Percentiles rank a stretch among this genome's conserved stretches.
Evolutionary conservation across 2,113 vertebrate species (phyloP).

Genomic region (Phycodurus eques): DNA sequence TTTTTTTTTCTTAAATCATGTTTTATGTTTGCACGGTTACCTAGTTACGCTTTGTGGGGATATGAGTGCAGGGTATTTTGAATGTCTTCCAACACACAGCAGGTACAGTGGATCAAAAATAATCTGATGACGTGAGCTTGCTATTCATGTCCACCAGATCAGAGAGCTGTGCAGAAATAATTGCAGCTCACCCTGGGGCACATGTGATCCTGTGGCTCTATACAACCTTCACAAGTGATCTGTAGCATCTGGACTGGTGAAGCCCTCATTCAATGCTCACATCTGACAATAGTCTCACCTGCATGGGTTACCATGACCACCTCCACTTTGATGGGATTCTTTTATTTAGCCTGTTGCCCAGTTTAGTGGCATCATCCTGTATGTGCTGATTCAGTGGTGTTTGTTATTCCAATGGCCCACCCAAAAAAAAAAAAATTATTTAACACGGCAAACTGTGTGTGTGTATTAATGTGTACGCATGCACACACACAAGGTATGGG

Average conservation of each 20-base stretch:
- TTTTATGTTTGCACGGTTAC: background rate
- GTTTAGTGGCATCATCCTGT: constrained; percentile 11
- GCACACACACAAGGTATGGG: no score
- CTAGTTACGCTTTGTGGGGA: background rate
- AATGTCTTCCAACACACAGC: background rate
- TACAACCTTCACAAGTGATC: constrained; percentile 58
- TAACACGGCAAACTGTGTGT: background rate
- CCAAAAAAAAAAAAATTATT: background rate
- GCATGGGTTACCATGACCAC: constrained; percentile 51
- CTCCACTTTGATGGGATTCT: constrained; percentile 43
- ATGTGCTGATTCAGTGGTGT: constrained; percentile 17
- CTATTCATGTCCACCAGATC: constrained; percentile 36
- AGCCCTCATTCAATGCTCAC: constrained; percentile 52
- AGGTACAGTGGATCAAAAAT: constrained; percentile 31
- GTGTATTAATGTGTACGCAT: no score
- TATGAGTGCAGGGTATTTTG: background rate
- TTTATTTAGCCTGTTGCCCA: background rate
- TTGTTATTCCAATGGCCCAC: constrained; percentile 12
- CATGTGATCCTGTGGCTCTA: constrained; percentile 30
- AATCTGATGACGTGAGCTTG: background rate
- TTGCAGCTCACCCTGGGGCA: constrained; percentile 32
- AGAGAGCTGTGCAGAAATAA: constrained; percentile 42
- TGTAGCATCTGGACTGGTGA: constrained; percentile 53
- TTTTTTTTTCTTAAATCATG: background rate
- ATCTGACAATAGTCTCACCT: constrained; percentile 49